Conservation (phyloP, 2,113 vertebrate genomes). For the Pachypanchax playfairii region DNA sequence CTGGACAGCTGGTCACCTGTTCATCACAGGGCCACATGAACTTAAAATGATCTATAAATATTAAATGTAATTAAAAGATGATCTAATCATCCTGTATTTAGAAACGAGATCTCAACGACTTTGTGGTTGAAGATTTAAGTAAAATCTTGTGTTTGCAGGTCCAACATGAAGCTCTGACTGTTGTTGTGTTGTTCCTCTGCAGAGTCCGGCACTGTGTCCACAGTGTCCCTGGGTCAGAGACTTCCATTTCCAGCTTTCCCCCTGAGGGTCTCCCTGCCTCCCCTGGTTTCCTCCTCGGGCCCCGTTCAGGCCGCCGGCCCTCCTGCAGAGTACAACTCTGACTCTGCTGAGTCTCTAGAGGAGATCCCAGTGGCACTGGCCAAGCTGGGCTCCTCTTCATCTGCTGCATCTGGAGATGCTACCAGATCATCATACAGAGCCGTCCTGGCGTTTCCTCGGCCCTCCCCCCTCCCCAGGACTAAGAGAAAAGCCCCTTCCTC, state of each 20-base stretch:
- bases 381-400: conserved; percentile 80
- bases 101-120: no score
- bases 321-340: conserved; percentile 84
- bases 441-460: conserved; percentile 5
- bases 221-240: conserved; percentile 70
- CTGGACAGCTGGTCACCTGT: no score
- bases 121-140: no score
- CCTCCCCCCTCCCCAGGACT: conserved; percentile 68
- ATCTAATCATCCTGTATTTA: no score
- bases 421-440: conserved; percentile 24
- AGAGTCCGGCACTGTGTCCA: conserved; percentile 45
- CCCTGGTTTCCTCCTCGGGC: conserved; percentile 25
- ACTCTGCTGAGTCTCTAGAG: conserved; percentile 89
- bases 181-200: not conserved
- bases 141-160: no score
- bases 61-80: no score
- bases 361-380: conserved; percentile 90
- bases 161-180: no score
- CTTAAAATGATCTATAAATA: no score
- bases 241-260: conserved; percentile 79
- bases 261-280: conserved; percentile 64
- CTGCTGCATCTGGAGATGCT: conserved; percentile 24
- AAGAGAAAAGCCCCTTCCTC: conserved; percentile 74
- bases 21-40: no score
- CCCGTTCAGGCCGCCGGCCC: conserved; percentile 76